These are phyloP conservation scores for Eupithecia subumbrata DNA, from an alignment of 2,888 invertebrate genomes.

Conservation along the genomic window DNA sequence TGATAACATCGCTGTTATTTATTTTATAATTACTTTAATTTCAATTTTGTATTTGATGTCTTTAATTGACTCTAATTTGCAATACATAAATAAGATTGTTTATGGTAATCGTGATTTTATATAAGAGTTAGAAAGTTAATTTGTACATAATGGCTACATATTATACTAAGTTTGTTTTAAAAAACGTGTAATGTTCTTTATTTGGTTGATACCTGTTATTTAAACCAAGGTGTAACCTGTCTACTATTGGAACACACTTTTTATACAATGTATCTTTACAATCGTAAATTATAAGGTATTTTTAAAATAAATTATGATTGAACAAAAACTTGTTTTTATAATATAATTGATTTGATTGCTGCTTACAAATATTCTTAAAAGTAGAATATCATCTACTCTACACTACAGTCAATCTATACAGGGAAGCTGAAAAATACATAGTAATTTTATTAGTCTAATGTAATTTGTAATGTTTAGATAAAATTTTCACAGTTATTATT, in stretches of 20 bases:
- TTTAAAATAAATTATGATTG: slow-evolving; percentile 66
- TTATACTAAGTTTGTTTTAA: slow-evolving; percentile 26
- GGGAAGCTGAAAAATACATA: neutral
- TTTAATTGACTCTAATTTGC: slow-evolving; percentile 49
- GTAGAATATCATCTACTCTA: neutral
- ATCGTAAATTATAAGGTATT: slow-evolving; percentile 61
- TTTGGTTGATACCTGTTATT: neutral
- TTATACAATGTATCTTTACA: slow-evolving; percentile 35
- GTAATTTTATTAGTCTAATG: neutral
- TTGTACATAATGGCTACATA: slow-evolving; percentile 44
- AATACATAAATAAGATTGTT: slow-evolving; percentile 50
- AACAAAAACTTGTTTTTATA: slow-evolving; percentile 40
- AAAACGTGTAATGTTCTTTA: neutral
- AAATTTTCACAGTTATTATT: neutral
- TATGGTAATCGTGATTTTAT: slow-evolving; percentile 60
- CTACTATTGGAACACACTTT: slow-evolving; percentile 20
- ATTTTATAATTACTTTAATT: slow-evolving; percentile 70
- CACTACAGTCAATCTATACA: neutral
- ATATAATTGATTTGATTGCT: neutral
- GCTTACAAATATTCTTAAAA: slow-evolving; percentile 7
- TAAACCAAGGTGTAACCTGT: neutral
- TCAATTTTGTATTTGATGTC: slow-evolving; percentile 41
- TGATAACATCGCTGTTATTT: slow-evolving; percentile 75
- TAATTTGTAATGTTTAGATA: neutral
- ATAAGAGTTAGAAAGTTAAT: slow-evolving; percentile 46